Base-by-base conservation (phyloP, 2,113 vertebrate genomes). In the Chloroceryle aenea region DNA sequence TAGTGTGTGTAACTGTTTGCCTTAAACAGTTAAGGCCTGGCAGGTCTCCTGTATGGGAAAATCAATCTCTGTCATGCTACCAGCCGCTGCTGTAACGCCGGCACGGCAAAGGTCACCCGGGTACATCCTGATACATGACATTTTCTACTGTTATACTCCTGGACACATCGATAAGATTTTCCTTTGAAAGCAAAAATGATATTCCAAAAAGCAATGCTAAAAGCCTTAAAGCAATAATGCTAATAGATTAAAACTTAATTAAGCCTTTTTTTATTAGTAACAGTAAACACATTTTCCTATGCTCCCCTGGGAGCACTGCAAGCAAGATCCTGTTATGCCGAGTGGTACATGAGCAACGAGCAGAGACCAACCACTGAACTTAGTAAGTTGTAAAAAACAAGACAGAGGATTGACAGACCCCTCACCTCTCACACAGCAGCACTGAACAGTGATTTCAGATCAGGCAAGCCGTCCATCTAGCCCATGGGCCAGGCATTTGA, bases 271-370 rank as follows among this genome's bases (percentile, higher is more conserved):
- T 42, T 40, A 64, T 56, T 32, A 80, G 21, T 17, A 56, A 4
- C 25, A 50, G 20, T 34, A 79, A 47, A 36, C 6, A 20, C 0
- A 0, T 69, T 73, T 18, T 42, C 50, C 55, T 34, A 2, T 19
- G 55, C 55, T 38, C 23, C 45, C 29, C 45, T 23, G 13, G 25
- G 21, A 76, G 40, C 10, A 21, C 19, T 7, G 32, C 25, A 26
- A 50, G 55, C 50, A 38, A 45, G 32, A 63, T 61, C 30, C 38
- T 6, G 1, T 21, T 20, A 23, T 5, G 30, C 64, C 3, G 25
- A 53, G 36, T 1, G 20, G 68, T 7, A 59, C 4, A 11, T 0
- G 1, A 38, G 36, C 2, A 11, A 0, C 0, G 43, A 50, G 55
- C 22, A 4, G 16, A 87, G 48, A 43, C 6, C 56, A 30, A n/a